Conservation (phyloP, 92 coral and sea anemone genomes). For the Parazoanthus atlanticus region DNA sequence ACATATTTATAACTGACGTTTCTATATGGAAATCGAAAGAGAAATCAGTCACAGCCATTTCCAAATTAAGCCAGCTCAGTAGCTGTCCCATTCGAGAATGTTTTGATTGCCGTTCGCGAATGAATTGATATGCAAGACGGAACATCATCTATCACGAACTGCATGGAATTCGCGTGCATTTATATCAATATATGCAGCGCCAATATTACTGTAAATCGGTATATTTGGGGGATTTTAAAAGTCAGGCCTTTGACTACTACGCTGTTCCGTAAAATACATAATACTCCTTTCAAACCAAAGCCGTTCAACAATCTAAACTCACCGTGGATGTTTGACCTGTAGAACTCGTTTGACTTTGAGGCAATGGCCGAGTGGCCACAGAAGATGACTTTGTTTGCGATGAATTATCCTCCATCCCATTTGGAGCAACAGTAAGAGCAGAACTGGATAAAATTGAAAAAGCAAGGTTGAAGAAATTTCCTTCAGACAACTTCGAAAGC, state of each 20-base stretch:
- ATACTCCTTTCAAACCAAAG: background rate
- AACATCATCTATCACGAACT: background rate
- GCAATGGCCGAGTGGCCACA: background rate
- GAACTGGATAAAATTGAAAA: background rate
- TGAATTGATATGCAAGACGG: background rate
- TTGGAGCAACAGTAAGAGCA: slow-evolving; percentile 16
- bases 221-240: background rate
- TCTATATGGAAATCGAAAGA: background rate
- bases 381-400: slow-evolving; percentile 2
- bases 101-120: background rate
- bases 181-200: background rate
- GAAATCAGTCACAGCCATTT: too few species aligned
- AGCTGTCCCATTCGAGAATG: slow-evolving; percentile 5
- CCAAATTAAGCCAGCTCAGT: background rate
- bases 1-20: too few species aligned
- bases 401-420: slow-evolving; percentile 12
- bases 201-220: background rate
- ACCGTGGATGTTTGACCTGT: slow-evolving; percentile 18
- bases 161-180: background rate
- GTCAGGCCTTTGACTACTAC: background rate
- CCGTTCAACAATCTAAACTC: background rate
- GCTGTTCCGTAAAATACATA: background rate
- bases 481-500: background rate
- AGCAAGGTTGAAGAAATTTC: background rate
- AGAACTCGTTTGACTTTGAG: slow-evolving; percentile 15